Conservation (phyloP, 2,888 invertebrate genomes). For the Cephalotes varians region DNA sequence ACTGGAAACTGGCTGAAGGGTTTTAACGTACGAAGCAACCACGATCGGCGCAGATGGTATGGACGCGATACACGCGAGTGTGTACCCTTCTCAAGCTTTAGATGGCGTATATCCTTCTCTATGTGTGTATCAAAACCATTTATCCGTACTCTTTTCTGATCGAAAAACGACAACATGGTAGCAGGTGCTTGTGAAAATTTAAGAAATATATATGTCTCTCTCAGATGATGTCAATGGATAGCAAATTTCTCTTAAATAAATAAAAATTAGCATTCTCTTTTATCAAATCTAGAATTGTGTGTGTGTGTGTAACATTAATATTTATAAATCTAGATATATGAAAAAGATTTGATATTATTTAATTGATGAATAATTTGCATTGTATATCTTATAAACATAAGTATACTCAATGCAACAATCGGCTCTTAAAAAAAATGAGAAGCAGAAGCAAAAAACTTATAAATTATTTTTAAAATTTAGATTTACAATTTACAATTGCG, state of each 20-base stretch:
- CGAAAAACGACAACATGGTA: conserved; percentile 59
- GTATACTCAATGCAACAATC: background rate
- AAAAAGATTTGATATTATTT: background rate
- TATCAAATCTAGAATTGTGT: background rate
- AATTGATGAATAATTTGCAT: background rate
- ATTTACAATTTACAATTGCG: background rate
- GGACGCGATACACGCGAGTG: conserved; percentile 54
- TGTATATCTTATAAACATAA: background rate
- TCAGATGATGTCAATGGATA: background rate
- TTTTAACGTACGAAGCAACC: conserved; percentile 75
- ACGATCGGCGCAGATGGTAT: conserved; percentile 83
- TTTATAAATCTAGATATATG: background rate
- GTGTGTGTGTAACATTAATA: background rate
- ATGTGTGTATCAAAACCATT: conserved; percentile 60
- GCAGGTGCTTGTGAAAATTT: conserved; percentile 65
- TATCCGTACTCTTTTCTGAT: conserved; percentile 69
- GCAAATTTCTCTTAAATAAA: background rate
- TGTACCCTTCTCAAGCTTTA: conserved; percentile 57
- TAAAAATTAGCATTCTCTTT: conserved; percentile 2
- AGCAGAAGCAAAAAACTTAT: background rate
- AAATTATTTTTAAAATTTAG: background rate
- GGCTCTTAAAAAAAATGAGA: background rate
- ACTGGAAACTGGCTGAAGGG: conserved; percentile 79
- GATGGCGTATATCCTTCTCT: conserved; percentile 62
- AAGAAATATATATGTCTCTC: conserved; percentile 25